Conservation (phyloP, 1,140 invertebrate genomes). For the Drosophila mauritiana region DNA sequence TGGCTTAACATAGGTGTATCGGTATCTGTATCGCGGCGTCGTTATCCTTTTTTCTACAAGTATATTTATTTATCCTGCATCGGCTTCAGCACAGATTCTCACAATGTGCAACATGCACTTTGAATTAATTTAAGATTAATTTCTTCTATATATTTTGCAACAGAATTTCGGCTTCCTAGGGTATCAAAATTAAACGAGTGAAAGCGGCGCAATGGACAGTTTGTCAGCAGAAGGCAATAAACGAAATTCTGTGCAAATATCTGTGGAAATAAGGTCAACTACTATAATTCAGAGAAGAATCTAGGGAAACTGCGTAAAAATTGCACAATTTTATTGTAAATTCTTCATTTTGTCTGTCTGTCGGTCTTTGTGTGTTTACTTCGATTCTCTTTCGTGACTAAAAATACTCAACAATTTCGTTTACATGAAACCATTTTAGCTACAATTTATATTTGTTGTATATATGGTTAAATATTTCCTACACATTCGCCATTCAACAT, state of each 20-base stretch:
- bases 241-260: slow-evolving; percentile 48
- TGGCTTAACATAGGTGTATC: slow-evolving; percentile 60
- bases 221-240: slow-evolving; percentile 75
- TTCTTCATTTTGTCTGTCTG: slow-evolving; percentile 35
- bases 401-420: slow-evolving; percentile 82
- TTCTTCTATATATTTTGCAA: slow-evolving; percentile 51
- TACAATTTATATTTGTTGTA: slow-evolving; percentile 76
- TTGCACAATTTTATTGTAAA: slow-evolving; percentile 35
- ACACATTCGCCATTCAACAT: slow-evolving; percentile 58
- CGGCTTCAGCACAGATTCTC: slow-evolving; percentile 48
- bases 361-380: slow-evolving; percentile 20
- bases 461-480: slow-evolving; percentile 63
- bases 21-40: slow-evolving; percentile 33
- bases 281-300: slow-evolving; percentile 1
- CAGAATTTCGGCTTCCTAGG: slow-evolving; percentile 48
- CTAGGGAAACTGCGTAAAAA: slow-evolving; percentile 22
- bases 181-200: slow-evolving; percentile 1
- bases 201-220: slow-evolving; percentile 40
- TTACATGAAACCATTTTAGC: slow-evolving; percentile 81
- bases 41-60: slow-evolving; percentile 5
- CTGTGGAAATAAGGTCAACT: slow-evolving; percentile 26
- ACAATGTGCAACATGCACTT: slow-evolving; percentile 50
- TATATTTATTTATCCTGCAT: slow-evolving; percentile 22
- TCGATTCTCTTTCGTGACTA: slow-evolving; percentile 54
- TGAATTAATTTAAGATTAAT: slow-evolving; percentile 24